Evolutionary conservation across 2,888 invertebrate species (phyloP), one percentile per base, ranked within the genome.

Genomic region (Chymomyza amoena): DNA sequence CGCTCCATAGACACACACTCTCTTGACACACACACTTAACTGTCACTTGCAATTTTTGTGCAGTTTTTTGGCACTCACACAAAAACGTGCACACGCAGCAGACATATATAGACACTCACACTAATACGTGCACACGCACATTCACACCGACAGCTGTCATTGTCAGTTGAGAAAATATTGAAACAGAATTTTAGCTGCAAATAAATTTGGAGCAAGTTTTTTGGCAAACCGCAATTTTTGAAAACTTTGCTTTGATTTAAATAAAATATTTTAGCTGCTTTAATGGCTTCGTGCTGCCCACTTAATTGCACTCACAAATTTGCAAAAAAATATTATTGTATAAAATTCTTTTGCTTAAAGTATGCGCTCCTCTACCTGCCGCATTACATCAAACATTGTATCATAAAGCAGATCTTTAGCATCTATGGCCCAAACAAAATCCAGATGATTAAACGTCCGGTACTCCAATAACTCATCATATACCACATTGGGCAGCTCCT

Each of bases 211-310:
- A 57, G 68, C 84, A 84, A 69, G 39, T 70, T 51, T 72, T 75
- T 72, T 76, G 81, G 81, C 72, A 39, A 70, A 71, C 88, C 89
- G 78, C 78, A 87, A 70, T 56, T 64, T 71, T 75, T 51, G 52
- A n/a, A 16, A 54, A 72, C 51, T 71, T 60, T 76, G 72, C 72
- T 76, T 68, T 68, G 72, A 79, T 85, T 88, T 82, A 84, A 88
- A 89, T 28, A 28, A 4, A n/a, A 25, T 87, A 88, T 83, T 81
- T 88, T 80, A 88, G 80, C 79, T 77, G 88, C 86, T 89, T 87
- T 89, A 77, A 25, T 25, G 25, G 25, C 25, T 25, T 3, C 25
- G 75, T 78, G 54, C 18, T 9, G 54, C 18, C 6, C 4, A 16
- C 16, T 18, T 54, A 10, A 20, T 54, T 54, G 9, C 16, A 6